Conservation (phyloP, 2,797 vertebrate genomes). For the Bradypus variegatus region DNA sequence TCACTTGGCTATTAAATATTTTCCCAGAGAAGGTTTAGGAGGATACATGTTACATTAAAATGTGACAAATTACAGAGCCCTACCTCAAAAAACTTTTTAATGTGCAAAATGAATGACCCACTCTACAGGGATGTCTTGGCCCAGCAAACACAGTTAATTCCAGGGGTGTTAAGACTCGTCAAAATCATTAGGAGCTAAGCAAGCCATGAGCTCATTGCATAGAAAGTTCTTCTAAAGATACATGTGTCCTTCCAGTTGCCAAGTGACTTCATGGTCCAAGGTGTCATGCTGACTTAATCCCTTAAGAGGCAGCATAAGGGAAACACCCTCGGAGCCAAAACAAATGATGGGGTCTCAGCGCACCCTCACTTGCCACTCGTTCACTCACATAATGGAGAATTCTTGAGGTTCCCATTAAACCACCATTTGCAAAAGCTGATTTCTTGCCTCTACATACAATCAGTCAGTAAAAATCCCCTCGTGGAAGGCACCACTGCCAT, state of each 20-base stretch:
- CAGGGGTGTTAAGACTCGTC: neutral
- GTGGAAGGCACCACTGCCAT: neutral
- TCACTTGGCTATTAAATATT: constrained; percentile 5
- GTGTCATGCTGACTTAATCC: constrained; percentile 6
- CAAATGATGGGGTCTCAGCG: neutral
- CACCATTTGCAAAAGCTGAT: neutral
- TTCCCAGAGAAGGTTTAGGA: constrained; percentile 34
- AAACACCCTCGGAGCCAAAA: constrained; percentile 45
- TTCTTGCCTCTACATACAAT: neutral
- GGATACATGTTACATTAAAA: neutral
- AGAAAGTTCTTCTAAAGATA: constrained; percentile 37
- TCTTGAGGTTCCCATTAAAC: constrained; percentile 18
- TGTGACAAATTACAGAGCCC: neutral
- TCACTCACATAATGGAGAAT: neutral
- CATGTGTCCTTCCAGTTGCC: neutral
- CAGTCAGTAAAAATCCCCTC: neutral
- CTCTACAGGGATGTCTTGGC: neutral
- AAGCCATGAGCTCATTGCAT: constrained; percentile 8
- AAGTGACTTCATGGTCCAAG: constrained; percentile 24
- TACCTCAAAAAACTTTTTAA: neutral
- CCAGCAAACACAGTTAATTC: neutral
- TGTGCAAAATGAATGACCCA: neutral
- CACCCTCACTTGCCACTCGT: neutral
- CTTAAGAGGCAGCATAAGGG: constrained; percentile 26
- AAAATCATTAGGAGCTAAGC: constrained; percentile 39